Evolutionary conservation across 1,140 invertebrate species (phyloP), one percentile per base, ranked within the genome.

Genomic region (Cotesia glomerata): DNA sequence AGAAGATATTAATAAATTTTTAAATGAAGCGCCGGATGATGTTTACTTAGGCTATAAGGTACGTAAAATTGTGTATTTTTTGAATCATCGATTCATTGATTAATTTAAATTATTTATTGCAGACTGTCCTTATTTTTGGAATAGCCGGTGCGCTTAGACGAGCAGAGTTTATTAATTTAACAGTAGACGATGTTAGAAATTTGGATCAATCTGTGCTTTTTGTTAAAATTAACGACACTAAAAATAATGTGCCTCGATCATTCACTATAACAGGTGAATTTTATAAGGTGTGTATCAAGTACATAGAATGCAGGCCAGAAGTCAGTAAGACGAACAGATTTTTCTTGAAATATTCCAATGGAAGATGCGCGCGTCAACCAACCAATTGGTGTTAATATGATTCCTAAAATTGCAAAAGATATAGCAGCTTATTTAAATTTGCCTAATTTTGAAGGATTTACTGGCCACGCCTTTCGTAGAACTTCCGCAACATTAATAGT

Each of bases 11-110:
- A 2, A 52, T 16, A 18, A 68, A 32, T 73, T 68, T 62, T 51
- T 73, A 36, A 26, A 32, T 16, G 58, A 68, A n/a, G 71, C 71
- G 4, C 65, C 65, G 11, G 58, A 73, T 54, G 11, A 62, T 7
- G 14, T 34, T 32, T 63, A 63, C 52, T 59, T 59, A 59, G 62
- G 62, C 34, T 64, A 64, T 64, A 64, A 64, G 32, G 34, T 36
- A 64, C 35, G 39, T 64, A n/a, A 59, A 32, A 26, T 39, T 36
- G 5, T 64, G 62, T 35, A 14, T 26, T 64, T 64, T 45, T 11
- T 36, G 36, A 64, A 36, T 64, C 9, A 64, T 39, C 16, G 9
- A 64, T 64, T 64, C 5, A 64, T 39, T 36, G 11, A 64, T 64
- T 14, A 59, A 59, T 59, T 3, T 7, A 4, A 59, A 9, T 7